These are phyloP conservation scores for Tetragonisca angustula DNA, from an alignment of 2,888 invertebrate genomes.

Conservation along the genomic window DNA sequence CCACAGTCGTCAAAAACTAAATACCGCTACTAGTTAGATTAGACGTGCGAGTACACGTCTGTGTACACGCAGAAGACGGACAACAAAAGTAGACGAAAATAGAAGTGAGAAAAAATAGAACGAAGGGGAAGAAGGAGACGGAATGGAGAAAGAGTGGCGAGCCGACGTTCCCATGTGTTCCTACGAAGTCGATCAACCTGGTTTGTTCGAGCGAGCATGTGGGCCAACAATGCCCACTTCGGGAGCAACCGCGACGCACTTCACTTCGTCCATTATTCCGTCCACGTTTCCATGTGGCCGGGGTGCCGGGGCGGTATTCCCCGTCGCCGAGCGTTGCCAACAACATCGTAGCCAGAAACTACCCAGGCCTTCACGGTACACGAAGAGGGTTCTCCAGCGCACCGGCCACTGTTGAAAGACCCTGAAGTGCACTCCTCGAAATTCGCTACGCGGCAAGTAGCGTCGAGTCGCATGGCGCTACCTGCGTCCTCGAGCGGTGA, in stretches of 20 bases:
- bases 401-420: slow-evolving; percentile 78
- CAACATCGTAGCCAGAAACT: slow-evolving; percentile 64
- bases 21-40: slow-evolving; percentile 3
- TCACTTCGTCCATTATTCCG: slow-evolving; percentile 81
- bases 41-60: background rate
- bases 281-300: slow-evolving; percentile 78
- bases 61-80: background rate
- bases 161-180: slow-evolving; percentile 76
- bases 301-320: slow-evolving; percentile 60
- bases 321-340: slow-evolving; percentile 65
- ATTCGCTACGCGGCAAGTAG: slow-evolving; percentile 77
- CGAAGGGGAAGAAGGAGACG: slow-evolving; percentile 51
- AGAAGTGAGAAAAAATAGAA: slow-evolving; percentile 47
- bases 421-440: slow-evolving; percentile 78
- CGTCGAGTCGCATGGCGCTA: slow-evolving; percentile 73
- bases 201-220: slow-evolving; percentile 82
- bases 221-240: slow-evolving; percentile 84
- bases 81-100: slow-evolving; percentile 23
- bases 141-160: slow-evolving; percentile 39
- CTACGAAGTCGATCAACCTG: slow-evolving; percentile 80
- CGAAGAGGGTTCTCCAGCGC: slow-evolving; percentile 76
- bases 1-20: background rate
- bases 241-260: slow-evolving; percentile 80
- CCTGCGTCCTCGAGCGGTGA: slow-evolving; percentile 71
- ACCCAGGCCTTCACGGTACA: slow-evolving; percentile 51